These are phyloP conservation scores for Chelmon rostratus DNA, from an alignment of 2,797 vertebrate genomes.

Conservation along the genomic window DNA sequence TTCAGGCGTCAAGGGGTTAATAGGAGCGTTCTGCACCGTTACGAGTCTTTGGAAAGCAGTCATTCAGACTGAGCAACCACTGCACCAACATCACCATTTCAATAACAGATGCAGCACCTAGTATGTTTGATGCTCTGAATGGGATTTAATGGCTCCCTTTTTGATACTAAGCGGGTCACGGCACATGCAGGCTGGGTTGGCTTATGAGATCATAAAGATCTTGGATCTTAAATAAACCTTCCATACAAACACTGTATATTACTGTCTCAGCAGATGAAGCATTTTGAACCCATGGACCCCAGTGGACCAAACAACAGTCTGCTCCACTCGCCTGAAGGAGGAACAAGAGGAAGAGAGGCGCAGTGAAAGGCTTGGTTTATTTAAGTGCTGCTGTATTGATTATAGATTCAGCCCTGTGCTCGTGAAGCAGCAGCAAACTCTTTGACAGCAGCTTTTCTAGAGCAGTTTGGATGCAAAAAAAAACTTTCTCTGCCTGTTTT, in stretches of 20 bases:
- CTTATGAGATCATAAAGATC: slow-evolving; percentile 2
- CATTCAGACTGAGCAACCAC: not conserved
- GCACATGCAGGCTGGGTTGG: not conserved
- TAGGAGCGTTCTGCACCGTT: no score
- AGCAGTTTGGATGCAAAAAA: slow-evolving; percentile 12
- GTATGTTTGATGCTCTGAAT: slow-evolving; percentile 5
- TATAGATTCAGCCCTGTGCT: not conserved
- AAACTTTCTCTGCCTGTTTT: not conserved
- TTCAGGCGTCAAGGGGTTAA: no score
- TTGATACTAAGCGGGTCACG: slow-evolving; percentile 9
- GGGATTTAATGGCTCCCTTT: slow-evolving; percentile 10
- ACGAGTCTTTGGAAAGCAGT: no score
- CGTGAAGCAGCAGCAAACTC: slow-evolving; percentile 10
- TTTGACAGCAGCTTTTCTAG: slow-evolving; percentile 11
- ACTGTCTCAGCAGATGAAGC: not conserved
- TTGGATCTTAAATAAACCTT: slow-evolving; percentile 20
- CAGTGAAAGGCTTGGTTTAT: not conserved
- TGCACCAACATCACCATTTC: not conserved
- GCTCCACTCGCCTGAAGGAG: slow-evolving; percentile 3
- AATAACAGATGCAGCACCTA: not conserved
- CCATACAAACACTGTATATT: not conserved
- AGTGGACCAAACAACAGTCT: slow-evolving; percentile 8
- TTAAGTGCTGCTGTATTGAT: slow-evolving; percentile 4
- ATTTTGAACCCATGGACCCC: not conserved
- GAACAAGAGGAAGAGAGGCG: not conserved